Conservation (phyloP, 2,888 invertebrate genomes). For the Drosophila infuscata region DNA sequence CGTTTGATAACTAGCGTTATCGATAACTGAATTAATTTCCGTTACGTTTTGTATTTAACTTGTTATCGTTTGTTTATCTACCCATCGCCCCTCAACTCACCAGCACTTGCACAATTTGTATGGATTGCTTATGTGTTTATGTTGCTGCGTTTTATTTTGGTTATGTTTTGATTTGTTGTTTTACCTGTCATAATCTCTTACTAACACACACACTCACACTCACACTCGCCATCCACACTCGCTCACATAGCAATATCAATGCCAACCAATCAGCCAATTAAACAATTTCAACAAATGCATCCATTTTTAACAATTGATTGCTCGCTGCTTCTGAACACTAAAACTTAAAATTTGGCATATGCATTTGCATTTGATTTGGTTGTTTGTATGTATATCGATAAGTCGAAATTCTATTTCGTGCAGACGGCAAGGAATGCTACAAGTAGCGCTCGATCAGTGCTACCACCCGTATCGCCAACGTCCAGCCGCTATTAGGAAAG, state of each 20-base stretch:
- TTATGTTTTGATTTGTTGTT: constrained; percentile 2
- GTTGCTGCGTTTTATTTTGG: constrained; percentile 20
- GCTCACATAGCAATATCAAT: constrained; percentile 16
- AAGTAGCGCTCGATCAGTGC: constrained; percentile 72
- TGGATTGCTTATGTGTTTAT: constrained; percentile 9
- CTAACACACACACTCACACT: constrained; percentile 8
- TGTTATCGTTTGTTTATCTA: not conserved
- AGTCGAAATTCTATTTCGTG: constrained; percentile 22
- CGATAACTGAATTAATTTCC: constrained; percentile 17
- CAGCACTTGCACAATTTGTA: constrained; percentile 7
- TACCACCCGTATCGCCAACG: constrained; percentile 84
- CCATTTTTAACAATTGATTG: constrained; percentile 46
- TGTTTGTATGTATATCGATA: constrained; percentile 4
- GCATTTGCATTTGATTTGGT: not conserved
- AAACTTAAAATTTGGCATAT: constrained; percentile 32
- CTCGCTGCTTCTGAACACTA: constrained; percentile 49
- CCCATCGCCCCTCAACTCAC: constrained; percentile 4
- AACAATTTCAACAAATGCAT: constrained; percentile 36
- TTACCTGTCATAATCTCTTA: constrained; percentile 10
- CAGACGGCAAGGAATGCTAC: constrained; percentile 75
- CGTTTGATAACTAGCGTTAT: not conserved
- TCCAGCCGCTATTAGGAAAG: constrained; percentile 84
- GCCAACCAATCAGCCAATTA: constrained; percentile 14
- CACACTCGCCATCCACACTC: constrained; percentile 1
- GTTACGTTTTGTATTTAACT: not conserved